A percentile compares a stretch with the other conserved stretches of the same genome.
phyloP scores from a whole-genome alignment of 2,888 invertebrate species.

The Creontiades dilutus region DNA sequence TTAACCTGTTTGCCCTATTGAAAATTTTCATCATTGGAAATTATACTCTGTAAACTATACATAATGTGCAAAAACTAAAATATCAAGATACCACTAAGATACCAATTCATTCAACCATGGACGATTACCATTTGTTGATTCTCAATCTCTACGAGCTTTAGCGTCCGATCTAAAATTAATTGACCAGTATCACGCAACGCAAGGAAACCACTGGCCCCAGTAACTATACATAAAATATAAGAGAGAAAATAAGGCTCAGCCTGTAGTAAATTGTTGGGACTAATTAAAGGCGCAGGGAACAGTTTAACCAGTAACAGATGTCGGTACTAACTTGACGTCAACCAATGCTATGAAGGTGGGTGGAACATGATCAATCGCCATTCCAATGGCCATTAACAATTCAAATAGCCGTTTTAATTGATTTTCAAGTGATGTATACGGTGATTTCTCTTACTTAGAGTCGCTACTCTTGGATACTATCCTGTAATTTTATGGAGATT shows the following conservation, averaged over 20 bases:
- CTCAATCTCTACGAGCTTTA: background rate
- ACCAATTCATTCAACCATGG: background rate
- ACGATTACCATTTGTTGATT: slow-evolving; percentile 16
- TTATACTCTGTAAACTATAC: no score
- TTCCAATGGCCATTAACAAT: slow-evolving; percentile 8
- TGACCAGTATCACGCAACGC: slow-evolving; percentile 14
- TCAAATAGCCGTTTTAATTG: slow-evolving; percentile 14
- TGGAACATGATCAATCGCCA: slow-evolving; percentile 25
- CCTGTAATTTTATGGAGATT: slow-evolving; percentile 3
- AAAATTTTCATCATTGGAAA: no score
- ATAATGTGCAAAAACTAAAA: no score
- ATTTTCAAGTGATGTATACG: slow-evolving; percentile 18
- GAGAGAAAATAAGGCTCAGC: background rate
- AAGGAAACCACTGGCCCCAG: background rate
- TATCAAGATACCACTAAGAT: no score
- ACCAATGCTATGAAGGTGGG: background rate
- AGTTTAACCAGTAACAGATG: slow-evolving; percentile 19
- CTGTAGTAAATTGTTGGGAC: background rate
- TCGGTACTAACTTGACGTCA: background rate
- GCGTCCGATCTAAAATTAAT: slow-evolving; percentile 3
- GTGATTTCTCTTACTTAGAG: background rate
- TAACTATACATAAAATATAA: background rate
- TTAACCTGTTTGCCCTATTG: no score
- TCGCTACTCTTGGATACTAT: background rate
- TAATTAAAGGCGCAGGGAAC: slow-evolving; percentile 25